Evolutionary conservation across 2,113 vertebrate genomes (phyloP).

Genomic region (Macquaria ambigua): DNA sequence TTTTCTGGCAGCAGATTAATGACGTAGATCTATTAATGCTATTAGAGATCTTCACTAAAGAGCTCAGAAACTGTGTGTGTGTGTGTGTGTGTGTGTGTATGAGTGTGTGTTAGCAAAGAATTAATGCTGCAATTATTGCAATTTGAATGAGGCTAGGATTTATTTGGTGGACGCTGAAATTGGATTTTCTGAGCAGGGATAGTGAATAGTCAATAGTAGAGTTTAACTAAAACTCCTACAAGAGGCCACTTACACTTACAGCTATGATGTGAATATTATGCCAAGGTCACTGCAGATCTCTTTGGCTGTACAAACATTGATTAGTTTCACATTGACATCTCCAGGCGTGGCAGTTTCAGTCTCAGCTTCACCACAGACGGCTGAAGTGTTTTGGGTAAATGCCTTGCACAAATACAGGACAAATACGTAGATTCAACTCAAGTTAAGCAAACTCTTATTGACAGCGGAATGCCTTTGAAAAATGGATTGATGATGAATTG

Average conservation of each 20-base stretch:
- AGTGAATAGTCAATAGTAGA: background rate
- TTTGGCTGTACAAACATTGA: background rate
- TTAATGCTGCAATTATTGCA: slow-evolving; percentile 29
- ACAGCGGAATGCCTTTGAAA: slow-evolving; percentile 7
- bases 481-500: slow-evolving; percentile 1
- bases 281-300: background rate
- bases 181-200: background rate
- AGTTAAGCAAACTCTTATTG: slow-evolving; percentile 5
- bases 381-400: background rate
- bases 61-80: slow-evolving; percentile 15
- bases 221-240: background rate
- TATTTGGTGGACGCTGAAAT: slow-evolving; percentile 20
- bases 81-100: slow-evolving; percentile 4
- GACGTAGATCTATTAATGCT: slow-evolving; percentile 76
- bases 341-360: slow-evolving; percentile 17
- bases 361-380: background rate
- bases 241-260: background rate
- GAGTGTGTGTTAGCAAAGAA: slow-evolving; percentile 20
- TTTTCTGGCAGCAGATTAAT: slow-evolving; percentile 78
- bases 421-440: background rate
- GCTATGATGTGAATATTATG: background rate
- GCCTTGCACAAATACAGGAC: background rate
- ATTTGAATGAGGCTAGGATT: slow-evolving; percentile 17
- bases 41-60: slow-evolving; percentile 59
- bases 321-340: slow-evolving; percentile 37